A percentile compares a stretch with the other conserved stretches of the same genome.
These are phyloP conservation scores for Intellagama lesueurii DNA, from an alignment of 2,797 vertebrate genomes.

Conservation along the genomic window DNA sequence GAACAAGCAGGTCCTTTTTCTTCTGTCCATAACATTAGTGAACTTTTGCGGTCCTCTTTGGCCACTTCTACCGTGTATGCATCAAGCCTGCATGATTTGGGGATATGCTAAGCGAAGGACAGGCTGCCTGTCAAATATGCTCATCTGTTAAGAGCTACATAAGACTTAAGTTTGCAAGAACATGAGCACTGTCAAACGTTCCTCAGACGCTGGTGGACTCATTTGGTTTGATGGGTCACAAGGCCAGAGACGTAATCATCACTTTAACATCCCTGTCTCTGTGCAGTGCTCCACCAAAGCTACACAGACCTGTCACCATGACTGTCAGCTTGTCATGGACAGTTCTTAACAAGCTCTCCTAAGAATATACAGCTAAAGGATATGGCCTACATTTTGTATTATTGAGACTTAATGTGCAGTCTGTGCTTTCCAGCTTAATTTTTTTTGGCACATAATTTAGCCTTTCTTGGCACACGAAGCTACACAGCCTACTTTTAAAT, in stretches of 20 bases:
- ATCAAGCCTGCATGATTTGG: background rate
- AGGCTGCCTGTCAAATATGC: background rate
- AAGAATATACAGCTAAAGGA: background rate
- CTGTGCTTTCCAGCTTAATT: slow-evolving; percentile 15
- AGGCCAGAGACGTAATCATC: background rate
- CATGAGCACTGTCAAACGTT: background rate
- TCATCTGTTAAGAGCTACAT: background rate
- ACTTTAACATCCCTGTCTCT: background rate
- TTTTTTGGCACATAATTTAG: slow-evolving; percentile 19
- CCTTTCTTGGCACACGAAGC: slow-evolving; percentile 35
- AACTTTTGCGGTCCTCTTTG: background rate
- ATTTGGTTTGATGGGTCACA: background rate
- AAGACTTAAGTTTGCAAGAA: background rate
- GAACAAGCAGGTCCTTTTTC: background rate
- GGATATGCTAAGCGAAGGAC: background rate
- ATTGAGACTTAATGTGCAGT: slow-evolving; percentile 6
- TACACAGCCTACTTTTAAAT: slow-evolving; percentile 18
- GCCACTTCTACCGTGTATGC: background rate
- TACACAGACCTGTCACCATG: background rate
- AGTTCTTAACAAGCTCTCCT: background rate
- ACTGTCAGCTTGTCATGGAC: background rate
- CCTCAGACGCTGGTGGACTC: background rate
- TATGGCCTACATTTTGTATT: background rate
- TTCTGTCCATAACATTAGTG: background rate
- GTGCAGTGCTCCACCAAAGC: background rate